A percentile compares a stretch with the other conserved stretches of the same genome.
phyloP scores from a whole-genome alignment of 2,888 invertebrate genomes.

The Pasiphila rectangulata region DNA sequence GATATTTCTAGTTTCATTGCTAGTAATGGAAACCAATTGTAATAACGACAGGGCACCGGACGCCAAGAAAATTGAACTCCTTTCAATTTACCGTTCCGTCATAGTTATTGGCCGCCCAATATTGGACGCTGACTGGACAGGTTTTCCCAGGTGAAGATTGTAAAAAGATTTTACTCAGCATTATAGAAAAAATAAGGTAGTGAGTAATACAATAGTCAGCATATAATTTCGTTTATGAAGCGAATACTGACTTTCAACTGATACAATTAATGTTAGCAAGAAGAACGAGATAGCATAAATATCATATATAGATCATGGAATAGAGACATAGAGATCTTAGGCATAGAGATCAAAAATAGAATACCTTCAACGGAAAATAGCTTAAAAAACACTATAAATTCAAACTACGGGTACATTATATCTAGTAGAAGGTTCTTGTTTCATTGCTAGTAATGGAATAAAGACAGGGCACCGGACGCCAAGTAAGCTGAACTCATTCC shows the following conservation, averaged over 20 bases:
- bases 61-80: conserved; percentile 61
- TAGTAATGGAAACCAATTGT: conserved; percentile 23
- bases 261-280: too few species aligned
- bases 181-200: too few species aligned
- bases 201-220: too few species aligned
- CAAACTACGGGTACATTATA: not conserved
- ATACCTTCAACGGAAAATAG: too few species aligned
- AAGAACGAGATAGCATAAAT: too few species aligned
- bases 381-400: not conserved
- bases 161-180: too few species aligned
- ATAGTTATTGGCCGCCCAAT: conserved; percentile 66
- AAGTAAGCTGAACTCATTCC: conserved; percentile 65
- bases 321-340: too few species aligned
- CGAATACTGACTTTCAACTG: too few species aligned
- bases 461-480: conserved; percentile 34
- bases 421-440: not conserved
- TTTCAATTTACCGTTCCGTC: conserved; percentile 67
- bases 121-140: conserved; percentile 25
- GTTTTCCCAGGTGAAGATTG: not conserved
- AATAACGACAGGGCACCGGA: conserved; percentile 30
- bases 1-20: conserved; percentile 2
- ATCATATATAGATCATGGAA: too few species aligned
- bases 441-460: conserved; percentile 16
- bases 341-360: too few species aligned
- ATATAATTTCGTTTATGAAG: too few species aligned